These are phyloP conservation scores for Nannobrachium achirus DNA, from an alignment of 2,113 vertebrate genomes.

Conservation along the genomic window DNA sequence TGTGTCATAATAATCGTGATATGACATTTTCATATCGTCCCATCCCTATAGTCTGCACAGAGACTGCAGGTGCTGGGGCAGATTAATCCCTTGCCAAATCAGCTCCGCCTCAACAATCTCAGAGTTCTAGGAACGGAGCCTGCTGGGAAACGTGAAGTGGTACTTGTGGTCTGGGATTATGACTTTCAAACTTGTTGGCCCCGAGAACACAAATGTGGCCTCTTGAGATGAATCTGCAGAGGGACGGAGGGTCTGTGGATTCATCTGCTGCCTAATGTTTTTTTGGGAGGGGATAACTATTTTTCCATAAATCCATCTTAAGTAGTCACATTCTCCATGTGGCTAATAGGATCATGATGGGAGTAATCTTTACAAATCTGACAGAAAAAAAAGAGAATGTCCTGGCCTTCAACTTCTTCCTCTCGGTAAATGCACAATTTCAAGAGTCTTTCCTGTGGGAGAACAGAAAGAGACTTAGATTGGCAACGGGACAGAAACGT, in stretches of 20 bases:
- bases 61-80: conserved; percentile 69
- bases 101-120: conserved; percentile 72
- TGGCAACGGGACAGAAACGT: conserved; percentile 69
- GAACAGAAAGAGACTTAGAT: conserved; percentile 44
- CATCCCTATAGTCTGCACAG: no score
- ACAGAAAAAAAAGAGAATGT: conserved; percentile 77
- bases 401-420: conserved; percentile 83
- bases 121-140: conserved; percentile 68
- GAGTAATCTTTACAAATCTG: conserved; percentile 84
- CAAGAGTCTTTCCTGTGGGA: conserved; percentile 83
- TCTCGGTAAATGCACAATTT: conserved; percentile 81
- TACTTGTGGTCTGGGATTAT: conserved; percentile 77
- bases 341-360: conserved; percentile 84
- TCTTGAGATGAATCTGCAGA: conserved; percentile 71
- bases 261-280: conserved; percentile 62
- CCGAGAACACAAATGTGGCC: conserved; percentile 74
- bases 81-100: conserved; percentile 75
- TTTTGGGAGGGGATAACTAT: conserved; percentile 75
- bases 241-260: conserved; percentile 51
- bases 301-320: conserved; percentile 84
- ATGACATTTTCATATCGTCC: no score
- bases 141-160: conserved; percentile 74
- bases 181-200: conserved; percentile 77
- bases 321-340: conserved; percentile 80
- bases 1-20: no score